Conservation (phyloP, 2,113 vertebrate species). For the Scortum barcoo region DNA sequence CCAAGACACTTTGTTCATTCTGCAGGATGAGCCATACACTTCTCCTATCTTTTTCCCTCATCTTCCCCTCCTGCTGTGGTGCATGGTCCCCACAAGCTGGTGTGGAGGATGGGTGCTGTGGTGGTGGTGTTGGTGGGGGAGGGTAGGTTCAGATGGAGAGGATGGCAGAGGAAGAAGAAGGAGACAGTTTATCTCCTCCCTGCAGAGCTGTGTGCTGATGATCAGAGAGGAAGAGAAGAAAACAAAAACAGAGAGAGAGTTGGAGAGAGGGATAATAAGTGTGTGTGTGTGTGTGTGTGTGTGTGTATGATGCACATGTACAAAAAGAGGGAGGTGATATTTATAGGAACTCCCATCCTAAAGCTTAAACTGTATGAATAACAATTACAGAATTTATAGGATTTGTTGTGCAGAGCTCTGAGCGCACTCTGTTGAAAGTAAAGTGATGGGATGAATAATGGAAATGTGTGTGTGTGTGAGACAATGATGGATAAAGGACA, state of each 20-base stretch:
- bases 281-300: constrained; percentile 18
- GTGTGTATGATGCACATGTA: too few relatives aligned
- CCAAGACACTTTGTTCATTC: constrained; percentile 45
- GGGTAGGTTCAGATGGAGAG: neutral
- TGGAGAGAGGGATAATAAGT: constrained; percentile 25
- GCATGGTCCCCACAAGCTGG: constrained; percentile 40
- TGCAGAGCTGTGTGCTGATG: constrained; percentile 57
- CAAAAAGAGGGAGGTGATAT: constrained; percentile 18
- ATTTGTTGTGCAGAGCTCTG: constrained; percentile 55
- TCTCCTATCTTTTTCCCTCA: constrained; percentile 39
- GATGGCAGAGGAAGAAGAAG: constrained; percentile 13
- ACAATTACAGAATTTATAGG: constrained; percentile 51
- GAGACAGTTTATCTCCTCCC: constrained; percentile 63
- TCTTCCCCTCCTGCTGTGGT: constrained; percentile 27
- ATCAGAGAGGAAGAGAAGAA: constrained; percentile 51
- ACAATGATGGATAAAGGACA: constrained; percentile 35
- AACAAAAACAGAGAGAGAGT: constrained; percentile 36
- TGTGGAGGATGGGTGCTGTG: constrained; percentile 44
- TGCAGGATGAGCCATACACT: constrained; percentile 31
- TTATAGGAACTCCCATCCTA: constrained; percentile 48
- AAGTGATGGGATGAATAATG: constrained; percentile 49
- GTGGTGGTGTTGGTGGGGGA: constrained; percentile 13
- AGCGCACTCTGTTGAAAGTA: constrained; percentile 22
- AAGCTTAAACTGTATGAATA: constrained; percentile 61
- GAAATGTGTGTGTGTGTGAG: neutral